Base-by-base conservation (phyloP, 2,797 vertebrate genomes). In the Microhierax caerulescens region DNA sequence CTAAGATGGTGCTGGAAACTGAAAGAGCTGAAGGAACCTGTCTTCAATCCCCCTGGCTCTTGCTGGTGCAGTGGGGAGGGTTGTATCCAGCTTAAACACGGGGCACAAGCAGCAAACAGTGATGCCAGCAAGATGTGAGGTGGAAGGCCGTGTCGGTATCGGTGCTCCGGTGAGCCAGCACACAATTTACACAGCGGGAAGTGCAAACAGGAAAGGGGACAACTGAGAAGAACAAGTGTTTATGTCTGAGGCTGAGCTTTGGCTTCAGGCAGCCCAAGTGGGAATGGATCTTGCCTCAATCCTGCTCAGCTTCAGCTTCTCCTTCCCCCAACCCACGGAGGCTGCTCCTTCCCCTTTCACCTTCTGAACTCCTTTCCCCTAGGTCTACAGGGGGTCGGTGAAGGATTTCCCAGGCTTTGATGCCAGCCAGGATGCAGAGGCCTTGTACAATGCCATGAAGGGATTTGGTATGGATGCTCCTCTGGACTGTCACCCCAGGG, bases 401-500 rank as follows among this genome's bases (percentile, higher is more conserved):
- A 97, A 96, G 47, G 98, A 98, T 76, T 98, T 98, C 96, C 97
- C 98, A 3, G 96, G 98, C 96, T 99, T 99, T 64, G 98, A 99
- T 11, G 97, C 99, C 70, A 98, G 70, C 67, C 97, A 98, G 90
- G 99, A 99, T 82, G 99, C 99, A 0, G 99, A 99, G 95, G 64
- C 97, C 6, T 98, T 99, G 90, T 99, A 99, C 97, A 99, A 98
- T 47, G 99, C 99, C 60, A 99, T 99, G 99, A 99, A 99, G 97
- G 99, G 99, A 95, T 97, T 99, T 2, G 99, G 99, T 99, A 97
- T 78, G 99, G 97, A 43, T 13, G 13, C 10, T 81, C 5, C 47
- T 48, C 24, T 1, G 4, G 60, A 64, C 14, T 23, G 27, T 28
- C 23, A 37, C 59, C 41, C 9, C 0, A 0, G 14, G n/a, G 36